A percentile compares a stretch with the other conserved stretches of the same genome.
Conservation (phyloP, 1,140 invertebrate species). For the Epicauta chinensis region DNA sequence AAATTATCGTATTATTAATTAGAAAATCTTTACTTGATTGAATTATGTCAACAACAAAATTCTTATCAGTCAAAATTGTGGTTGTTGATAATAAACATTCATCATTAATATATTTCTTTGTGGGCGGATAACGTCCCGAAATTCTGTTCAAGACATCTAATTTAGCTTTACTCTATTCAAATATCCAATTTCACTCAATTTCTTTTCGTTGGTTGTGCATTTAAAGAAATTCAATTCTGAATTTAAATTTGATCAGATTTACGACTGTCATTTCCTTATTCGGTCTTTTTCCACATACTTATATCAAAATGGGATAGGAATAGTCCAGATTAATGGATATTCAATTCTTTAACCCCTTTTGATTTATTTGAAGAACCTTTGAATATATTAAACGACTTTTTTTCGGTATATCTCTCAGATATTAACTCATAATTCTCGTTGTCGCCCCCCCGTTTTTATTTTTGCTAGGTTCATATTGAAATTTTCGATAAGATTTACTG, state of each 20-base stretch:
- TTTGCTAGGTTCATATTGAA: no score
- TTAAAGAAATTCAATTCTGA: constrained; percentile 28
- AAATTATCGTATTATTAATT: no score
- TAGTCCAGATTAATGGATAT: constrained; percentile 18
- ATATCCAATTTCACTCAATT: constrained; percentile 29
- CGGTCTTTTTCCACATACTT: constrained; percentile 4
- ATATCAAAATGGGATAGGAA: no score
- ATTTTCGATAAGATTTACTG: no score
- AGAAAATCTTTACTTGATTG: no score
- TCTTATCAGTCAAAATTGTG: no score
- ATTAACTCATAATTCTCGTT: constrained; percentile 17
- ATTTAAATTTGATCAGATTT: constrained; percentile 33
- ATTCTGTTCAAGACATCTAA: constrained; percentile 29
- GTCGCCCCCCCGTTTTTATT: no score
- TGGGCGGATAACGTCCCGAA: no score
- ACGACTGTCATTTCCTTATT: constrained; percentile 26
- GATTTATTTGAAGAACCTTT: constrained; percentile 17
- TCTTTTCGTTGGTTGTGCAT: constrained; percentile 21
- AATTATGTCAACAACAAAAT: no score
- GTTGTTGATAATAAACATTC: no score
- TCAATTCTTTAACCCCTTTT: constrained; percentile 19
- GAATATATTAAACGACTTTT: constrained; percentile 14
- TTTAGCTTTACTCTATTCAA: constrained; percentile 15
- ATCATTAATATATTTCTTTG: no score
- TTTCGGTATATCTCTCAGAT: constrained; percentile 11